Evolutionary conservation across 2,888 invertebrate genomes (phyloP), one percentile per base, ranked within the genome.

Genomic region (Sinelater perroti): DNA sequence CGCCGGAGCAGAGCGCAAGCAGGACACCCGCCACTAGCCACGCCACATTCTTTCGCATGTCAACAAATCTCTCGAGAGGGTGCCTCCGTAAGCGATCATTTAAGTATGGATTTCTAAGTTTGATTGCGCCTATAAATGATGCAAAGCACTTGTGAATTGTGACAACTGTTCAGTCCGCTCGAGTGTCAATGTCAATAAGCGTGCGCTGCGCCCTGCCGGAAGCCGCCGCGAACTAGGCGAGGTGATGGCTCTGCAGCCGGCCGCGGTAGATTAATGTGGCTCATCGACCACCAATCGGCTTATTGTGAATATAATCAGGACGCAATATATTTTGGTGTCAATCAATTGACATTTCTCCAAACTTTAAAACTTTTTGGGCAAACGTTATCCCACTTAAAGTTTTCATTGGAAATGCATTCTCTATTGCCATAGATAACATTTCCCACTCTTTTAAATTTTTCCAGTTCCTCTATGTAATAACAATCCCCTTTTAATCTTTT

Each of bases 91-190:
- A 20, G 51, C 20, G 24, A 51, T 35, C 56, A 56, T 56, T 56
- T 35, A 45, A 47, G 11, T 50, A 56, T 42, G 11, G 44, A 49
- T 40, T 56, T 38, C 1, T 56, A 20, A 35, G 42, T 31, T 31
- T 3, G 44, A 42, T 17, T 16, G 11, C 18, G 16, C 20, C 13
- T 30, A 57, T 57, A 57, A 57, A 57, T 57, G 52, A 57, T 57
- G 52, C 50, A 52, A 57, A 50, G 24, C 20, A 33, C 44, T 44
- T 55, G 59, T 31, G 55, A 55, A 51, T 38, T 49, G 31, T 51
- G 47, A 50, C 55, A 55, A 51, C 38, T 60, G 55, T 36, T 54
- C 24, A 16, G 52, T 36, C 45, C 51, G 50, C 51, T 56, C 51
- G 31, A 40, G 21, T 35, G 40, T 24, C 38, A 38, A 38, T 38